Base-by-base conservation (phyloP, 2,797 vertebrate genomes). In the Enteromius afrohamiltoni region DNA sequence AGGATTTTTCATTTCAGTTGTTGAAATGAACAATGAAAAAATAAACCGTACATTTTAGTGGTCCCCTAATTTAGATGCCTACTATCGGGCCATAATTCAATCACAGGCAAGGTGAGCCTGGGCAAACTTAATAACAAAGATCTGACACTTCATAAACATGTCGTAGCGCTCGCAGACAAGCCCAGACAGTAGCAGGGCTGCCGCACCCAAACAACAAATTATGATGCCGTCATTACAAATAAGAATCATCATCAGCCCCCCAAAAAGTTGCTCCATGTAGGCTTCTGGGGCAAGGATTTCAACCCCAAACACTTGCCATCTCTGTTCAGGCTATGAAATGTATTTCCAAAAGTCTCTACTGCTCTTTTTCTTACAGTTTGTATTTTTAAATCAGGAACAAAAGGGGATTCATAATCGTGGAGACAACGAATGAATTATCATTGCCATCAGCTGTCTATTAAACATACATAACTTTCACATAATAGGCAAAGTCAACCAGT, bases 11-110 rank as follows among this genome's bases (percentile, higher is more conserved):
- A 78, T 80, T 67, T 71, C 53, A 11, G 4, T 34, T 26, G 55
- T 77, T 55, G 74, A 78, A 64, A 85, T 80, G 45, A 84, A 79
- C 74, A 79, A 51, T 49, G 16, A 64, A 83, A 87, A 77, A 88
- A 65, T 29, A 73, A 73, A 49, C 29, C 34, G 19, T 31, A 40
- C 47, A 64, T 84, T 21, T 82, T 80, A 64, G 67, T 83, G 64
- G 73, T 75, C 14, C 53, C 34, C 47, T 86, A 58, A 75, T 51
- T 53, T 85, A 37, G 16, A 84, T 83, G 83, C 21, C 23, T 29
- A 79, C 65, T 69, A 65, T 17, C 1, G 29, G 29, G 53, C 45
- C 29, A 62, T 73, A 79, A 85, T 85, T 89, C 31, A 87, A 62
- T 87, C 74, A 51, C 40, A 76, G n/a, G 47, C 16, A 62, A 73